Evolutionary conservation across 2,797 vertebrate species (phyloP).

Genomic region (Arctocebus calabarensis): DNA sequence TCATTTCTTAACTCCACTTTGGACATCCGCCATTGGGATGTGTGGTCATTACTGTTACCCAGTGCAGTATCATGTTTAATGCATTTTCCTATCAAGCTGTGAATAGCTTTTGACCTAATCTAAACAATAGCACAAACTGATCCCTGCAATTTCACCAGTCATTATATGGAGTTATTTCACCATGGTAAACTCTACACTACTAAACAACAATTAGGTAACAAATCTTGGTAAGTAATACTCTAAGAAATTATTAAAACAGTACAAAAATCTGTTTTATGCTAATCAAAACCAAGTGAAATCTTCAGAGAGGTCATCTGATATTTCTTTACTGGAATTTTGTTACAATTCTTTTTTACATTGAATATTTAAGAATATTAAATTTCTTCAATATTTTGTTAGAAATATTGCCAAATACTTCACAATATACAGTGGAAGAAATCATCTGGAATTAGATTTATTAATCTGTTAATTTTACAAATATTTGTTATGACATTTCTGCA

Average conservation of each 20-base stretch:
- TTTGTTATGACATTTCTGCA: background rate
- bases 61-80: no score
- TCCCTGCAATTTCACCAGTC: background rate
- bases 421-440: background rate
- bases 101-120: background rate
- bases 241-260: background rate
- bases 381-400: background rate
- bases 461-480: constrained; percentile 14
- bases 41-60: background rate
- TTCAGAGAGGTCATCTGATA: background rate
- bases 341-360: background rate
- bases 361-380: no score
- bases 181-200: background rate
- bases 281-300: background rate
- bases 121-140: background rate
- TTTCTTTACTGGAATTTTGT: background rate
- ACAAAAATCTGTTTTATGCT: background rate
- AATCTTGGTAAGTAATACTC: background rate
- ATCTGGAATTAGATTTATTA: background rate
- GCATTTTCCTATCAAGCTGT: background rate
- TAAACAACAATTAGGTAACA: constrained; percentile 5
- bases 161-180: background rate
- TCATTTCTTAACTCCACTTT: background rate
- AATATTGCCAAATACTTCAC: background rate
- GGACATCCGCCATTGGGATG: background rate